Base-by-base conservation (phyloP, 2,888 invertebrate genomes). In the Sarcophaga carnaria region DNA sequence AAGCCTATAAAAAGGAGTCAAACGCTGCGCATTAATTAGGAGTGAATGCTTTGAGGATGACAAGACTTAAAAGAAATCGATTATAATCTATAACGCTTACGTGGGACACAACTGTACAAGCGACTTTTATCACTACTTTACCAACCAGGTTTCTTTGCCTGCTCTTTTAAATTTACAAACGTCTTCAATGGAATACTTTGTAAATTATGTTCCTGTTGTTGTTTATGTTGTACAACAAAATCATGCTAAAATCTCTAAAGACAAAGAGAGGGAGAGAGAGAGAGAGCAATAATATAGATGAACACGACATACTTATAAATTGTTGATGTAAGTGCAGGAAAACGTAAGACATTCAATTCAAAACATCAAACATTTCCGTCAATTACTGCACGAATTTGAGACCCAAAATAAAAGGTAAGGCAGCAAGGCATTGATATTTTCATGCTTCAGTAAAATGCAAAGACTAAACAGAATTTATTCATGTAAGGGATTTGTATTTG, bases 331-430 rank as follows among this genome's bases (percentile, higher is more conserved):
- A 64, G 54, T 64, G 14, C 14, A 60, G 10, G 76, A 71, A 71
- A 66, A 66, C 71, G 27, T 60, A 10, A 71, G 66, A 27, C 47
- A 47, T 12, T 71, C 59, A 71, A 82, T 64, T 64, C 22, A 60
- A 37, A 37, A 20, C 47, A 47, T 47, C n/a, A 37, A 82, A 77
- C 60, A 77, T 60, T 77, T 82, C 82, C 82, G 77, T 82, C 77
- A 77, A 77, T 11, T 71, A 4, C 22, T 22, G n/a, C 63, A 76
- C 70, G 70, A 76, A 63, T 45, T 6, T 63, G 3, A 37, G 54
- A 14, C 14, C 14, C 12, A 54, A 14, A 37, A 17, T 4, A 49
- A 27, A 62, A 75, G 27, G 20, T 17, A 47, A 11, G 20, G 12
- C 20, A n/a, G 27, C 4, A 66, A 66, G 4, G 27, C 12, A 67